A percentile compares a stretch with the other conserved stretches of the same genome.
phyloP scores from a whole-genome alignment of 2,888 invertebrate species.

The Gastrophysa polygoni region DNA sequence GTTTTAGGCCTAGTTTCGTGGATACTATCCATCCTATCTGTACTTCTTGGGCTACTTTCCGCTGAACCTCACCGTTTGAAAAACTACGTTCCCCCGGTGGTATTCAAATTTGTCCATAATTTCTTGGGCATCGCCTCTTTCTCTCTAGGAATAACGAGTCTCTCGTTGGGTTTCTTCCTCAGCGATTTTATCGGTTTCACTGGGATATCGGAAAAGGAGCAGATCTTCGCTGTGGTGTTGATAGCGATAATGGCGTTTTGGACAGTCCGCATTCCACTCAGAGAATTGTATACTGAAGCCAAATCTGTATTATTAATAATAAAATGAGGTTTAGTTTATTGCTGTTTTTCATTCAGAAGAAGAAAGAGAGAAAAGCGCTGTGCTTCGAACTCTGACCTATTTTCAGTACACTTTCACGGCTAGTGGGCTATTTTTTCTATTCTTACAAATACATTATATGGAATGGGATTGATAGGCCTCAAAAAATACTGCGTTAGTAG shows the following conservation, averaged over 20 bases:
- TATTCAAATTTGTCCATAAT: slow-evolving; percentile 40
- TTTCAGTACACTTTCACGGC: too few relatives aligned
- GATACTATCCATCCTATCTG: slow-evolving; percentile 38
- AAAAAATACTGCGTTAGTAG: too few relatives aligned
- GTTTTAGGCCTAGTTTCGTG: slow-evolving; percentile 42
- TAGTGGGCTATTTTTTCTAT: too few relatives aligned
- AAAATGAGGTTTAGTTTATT: not conserved
- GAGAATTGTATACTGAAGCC: not conserved
- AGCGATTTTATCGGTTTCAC: slow-evolving; percentile 4
- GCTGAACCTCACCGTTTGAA: slow-evolving; percentile 33
- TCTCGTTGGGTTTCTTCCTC: slow-evolving; percentile 30
- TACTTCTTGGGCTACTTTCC: slow-evolving; percentile 37
- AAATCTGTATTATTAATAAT: not conserved
- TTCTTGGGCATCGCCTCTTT: slow-evolving; percentile 39
- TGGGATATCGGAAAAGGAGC: slow-evolving; percentile 19
- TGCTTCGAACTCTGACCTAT: too few relatives aligned
- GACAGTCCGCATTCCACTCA: slow-evolving; percentile 15
- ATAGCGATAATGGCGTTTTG: slow-evolving; percentile 32
- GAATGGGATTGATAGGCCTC: too few relatives aligned
- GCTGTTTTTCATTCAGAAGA: not conserved
- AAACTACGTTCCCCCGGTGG: slow-evolving; percentile 35
- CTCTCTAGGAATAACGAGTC: slow-evolving; percentile 37
- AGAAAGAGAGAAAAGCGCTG: too few relatives aligned
- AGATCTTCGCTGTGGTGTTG: slow-evolving; percentile 18
- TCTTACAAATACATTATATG: too few relatives aligned